Evolutionary conservation across 2,888 invertebrate species (phyloP).

Genomic region (Brenthis ino): DNA sequence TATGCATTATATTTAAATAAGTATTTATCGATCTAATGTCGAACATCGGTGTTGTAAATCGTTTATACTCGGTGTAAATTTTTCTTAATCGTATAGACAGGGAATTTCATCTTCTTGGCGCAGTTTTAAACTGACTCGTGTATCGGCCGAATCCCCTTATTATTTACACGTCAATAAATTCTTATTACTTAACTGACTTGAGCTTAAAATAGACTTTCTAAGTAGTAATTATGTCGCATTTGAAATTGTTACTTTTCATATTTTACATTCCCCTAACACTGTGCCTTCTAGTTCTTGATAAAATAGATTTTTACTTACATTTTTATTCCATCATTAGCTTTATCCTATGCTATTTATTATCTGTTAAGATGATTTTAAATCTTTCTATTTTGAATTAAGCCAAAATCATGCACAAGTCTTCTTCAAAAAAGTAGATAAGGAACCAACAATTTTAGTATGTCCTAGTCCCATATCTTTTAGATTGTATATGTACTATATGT

Average conservation of each 20-base stretch:
- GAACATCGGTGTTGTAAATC: constrained; percentile 56
- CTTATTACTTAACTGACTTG: constrained; percentile 26
- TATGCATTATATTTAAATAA: constrained; percentile 53
- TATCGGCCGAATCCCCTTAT: constrained; percentile 26
- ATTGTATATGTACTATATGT: constrained; percentile 51
- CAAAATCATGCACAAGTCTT: constrained; percentile 39
- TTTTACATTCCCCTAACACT: constrained; percentile 63
- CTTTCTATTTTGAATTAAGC: constrained; percentile 26
- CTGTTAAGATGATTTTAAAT: constrained; percentile 11
- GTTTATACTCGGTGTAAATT: constrained; percentile 50
- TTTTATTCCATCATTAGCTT: constrained; percentile 30
- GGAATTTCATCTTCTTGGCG: constrained; percentile 40
- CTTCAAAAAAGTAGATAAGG: constrained; percentile 38
- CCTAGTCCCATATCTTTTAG: constrained; percentile 56
- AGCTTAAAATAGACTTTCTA: constrained; percentile 28
- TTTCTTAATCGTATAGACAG: constrained; percentile 48
- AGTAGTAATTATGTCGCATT: constrained; percentile 14
- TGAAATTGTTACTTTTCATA: constrained; percentile 40
- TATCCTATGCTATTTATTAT: constrained; percentile 9
- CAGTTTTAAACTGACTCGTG: constrained; percentile 37
- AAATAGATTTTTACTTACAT: constrained; percentile 54
- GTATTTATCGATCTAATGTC: constrained; percentile 51
- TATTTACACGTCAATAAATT: constrained; percentile 17
- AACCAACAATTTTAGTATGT: constrained; percentile 50
- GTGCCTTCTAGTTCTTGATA: constrained; percentile 79